Percentiles rank a stretch among this genome's conserved stretches.
phyloP scores from a whole-genome alignment of 2,888 invertebrate species.

The Alsophila aescularia region DNA sequence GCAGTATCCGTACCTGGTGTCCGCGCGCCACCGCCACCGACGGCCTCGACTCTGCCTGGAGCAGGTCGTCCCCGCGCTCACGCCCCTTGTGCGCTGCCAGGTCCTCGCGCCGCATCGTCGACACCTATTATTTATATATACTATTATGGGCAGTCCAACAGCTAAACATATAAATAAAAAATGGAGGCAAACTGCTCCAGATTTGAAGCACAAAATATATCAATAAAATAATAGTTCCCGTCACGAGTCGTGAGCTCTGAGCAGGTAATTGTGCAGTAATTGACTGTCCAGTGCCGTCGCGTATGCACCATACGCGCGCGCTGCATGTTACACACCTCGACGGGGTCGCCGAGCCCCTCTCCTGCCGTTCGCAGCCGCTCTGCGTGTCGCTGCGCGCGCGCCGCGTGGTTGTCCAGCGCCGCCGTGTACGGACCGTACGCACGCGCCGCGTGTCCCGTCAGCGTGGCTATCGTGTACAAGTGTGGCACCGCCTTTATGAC shows the following conservation, averaged over 20 bases:
- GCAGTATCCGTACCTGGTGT: too few species aligned
- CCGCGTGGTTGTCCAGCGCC: slow-evolving; percentile 91
- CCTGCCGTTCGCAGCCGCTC: slow-evolving; percentile 86
- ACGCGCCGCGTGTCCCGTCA: slow-evolving; percentile 93
- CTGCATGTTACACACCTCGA: slow-evolving; percentile 68
- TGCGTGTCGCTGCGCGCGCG: slow-evolving; percentile 80
- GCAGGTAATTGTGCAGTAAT: too few species aligned
- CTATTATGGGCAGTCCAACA: too few species aligned
- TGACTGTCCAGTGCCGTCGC: too few species aligned
- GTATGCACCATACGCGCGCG: background rate
- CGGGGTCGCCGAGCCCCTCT: slow-evolving; percentile 89
- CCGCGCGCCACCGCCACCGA: slow-evolving; percentile 90
- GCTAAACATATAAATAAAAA: too few species aligned
- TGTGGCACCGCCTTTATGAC: slow-evolving; percentile 74
- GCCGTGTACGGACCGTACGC: slow-evolving; percentile 90
- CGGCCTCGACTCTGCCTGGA: slow-evolving; percentile 89
- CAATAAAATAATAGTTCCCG: too few species aligned
- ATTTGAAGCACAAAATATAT: too few species aligned
- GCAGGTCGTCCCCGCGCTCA: slow-evolving; percentile 92
- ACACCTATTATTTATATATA: slow-evolving; percentile 71
- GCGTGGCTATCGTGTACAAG: slow-evolving; percentile 95
- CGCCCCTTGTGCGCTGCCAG: slow-evolving; percentile 87
- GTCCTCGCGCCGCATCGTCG: slow-evolving; percentile 90
- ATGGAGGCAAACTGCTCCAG: too few species aligned
- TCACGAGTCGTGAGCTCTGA: too few species aligned